Percentiles rank a stretch among this genome's conserved stretches.
These are phyloP conservation scores for Scaeva pyrastri DNA, from an alignment of 2,888 invertebrate species.

Conservation along the genomic window DNA sequence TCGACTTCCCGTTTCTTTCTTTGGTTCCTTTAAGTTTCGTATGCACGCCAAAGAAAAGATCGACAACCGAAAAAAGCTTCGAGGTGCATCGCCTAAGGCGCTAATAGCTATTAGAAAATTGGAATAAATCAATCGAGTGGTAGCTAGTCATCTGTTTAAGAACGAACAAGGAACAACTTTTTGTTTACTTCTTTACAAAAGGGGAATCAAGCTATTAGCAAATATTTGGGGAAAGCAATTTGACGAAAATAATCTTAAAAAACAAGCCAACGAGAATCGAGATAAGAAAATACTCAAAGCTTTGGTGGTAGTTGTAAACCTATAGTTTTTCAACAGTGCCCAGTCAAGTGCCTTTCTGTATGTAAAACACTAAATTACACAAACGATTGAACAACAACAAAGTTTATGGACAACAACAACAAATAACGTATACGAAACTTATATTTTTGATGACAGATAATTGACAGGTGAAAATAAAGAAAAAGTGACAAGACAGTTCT, in stretches of 20 bases:
- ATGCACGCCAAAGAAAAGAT: conserved; percentile 10
- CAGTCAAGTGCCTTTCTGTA: background rate
- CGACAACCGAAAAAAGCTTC: conserved; percentile 10
- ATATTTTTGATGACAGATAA: conserved; percentile 5
- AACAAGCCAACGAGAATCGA: background rate
- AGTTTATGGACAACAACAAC: conserved; percentile 17
- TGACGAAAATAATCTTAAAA: background rate
- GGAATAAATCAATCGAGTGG: conserved; percentile 5
- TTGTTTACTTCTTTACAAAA: conserved; percentile 2
- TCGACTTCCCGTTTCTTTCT: conserved; percentile 34
- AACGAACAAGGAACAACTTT: background rate
- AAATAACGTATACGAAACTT: background rate
- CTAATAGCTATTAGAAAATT: background rate
- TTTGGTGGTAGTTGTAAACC: background rate
- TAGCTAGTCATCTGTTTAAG: background rate
- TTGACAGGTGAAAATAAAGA: background rate
- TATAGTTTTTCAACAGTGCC: background rate
- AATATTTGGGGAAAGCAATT: background rate
- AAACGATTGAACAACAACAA: conserved; percentile 19
- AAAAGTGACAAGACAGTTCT: background rate
- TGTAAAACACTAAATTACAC: conserved; percentile 26
- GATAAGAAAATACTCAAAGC: conserved; percentile 14
- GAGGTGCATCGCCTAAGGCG: conserved; percentile 8
- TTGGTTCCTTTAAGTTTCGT: conserved; percentile 16
- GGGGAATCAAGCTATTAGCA: background rate